Evolutionary conservation across 2,888 invertebrate species (phyloP).

Genomic region (Brachyopa scutellaris): DNA sequence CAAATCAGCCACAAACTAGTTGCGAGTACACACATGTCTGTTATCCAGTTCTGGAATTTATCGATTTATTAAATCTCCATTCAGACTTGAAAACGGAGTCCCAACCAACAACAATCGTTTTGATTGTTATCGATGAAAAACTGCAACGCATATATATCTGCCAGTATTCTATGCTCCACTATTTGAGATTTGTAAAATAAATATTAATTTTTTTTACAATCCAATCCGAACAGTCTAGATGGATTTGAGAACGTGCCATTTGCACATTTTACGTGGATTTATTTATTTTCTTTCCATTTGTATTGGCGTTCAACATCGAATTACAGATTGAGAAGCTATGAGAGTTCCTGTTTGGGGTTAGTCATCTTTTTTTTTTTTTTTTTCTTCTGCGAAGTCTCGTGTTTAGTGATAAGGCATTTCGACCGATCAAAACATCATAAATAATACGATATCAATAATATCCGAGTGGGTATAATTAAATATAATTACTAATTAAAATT

Average conservation of each 20-base stretch:
- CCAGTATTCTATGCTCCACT: slow-evolving; percentile 16
- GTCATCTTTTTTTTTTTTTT: slow-evolving; percentile 21
- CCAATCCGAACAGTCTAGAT: slow-evolving; percentile 16
- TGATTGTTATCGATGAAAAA: slow-evolving; percentile 43
- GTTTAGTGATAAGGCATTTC: background rate
- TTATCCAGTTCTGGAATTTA: slow-evolving; percentile 4
- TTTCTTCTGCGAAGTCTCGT: no score
- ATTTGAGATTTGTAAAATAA: slow-evolving; percentile 52
- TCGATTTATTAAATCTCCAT: slow-evolving; percentile 4
- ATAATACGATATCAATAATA: slow-evolving; percentile 25
- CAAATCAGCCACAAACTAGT: background rate
- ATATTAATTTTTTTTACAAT: slow-evolving; percentile 40
- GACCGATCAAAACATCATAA: slow-evolving; percentile 21
- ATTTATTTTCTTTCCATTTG: slow-evolving; percentile 15
- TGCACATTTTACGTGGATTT: slow-evolving; percentile 44
- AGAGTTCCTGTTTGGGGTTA: background rate
- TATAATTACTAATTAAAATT: slow-evolving; percentile 15
- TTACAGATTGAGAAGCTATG: background rate
- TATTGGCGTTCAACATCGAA: background rate
- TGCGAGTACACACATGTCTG: background rate
- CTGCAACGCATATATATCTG: slow-evolving; percentile 36
- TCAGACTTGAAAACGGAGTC: background rate
- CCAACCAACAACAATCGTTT: slow-evolving; percentile 14
- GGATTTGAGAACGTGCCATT: slow-evolving; percentile 48
- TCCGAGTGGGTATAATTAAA: slow-evolving; percentile 17